phyloP scores from a whole-genome alignment of 2,888 invertebrate species.

The Seladonia tumulorum region DNA sequence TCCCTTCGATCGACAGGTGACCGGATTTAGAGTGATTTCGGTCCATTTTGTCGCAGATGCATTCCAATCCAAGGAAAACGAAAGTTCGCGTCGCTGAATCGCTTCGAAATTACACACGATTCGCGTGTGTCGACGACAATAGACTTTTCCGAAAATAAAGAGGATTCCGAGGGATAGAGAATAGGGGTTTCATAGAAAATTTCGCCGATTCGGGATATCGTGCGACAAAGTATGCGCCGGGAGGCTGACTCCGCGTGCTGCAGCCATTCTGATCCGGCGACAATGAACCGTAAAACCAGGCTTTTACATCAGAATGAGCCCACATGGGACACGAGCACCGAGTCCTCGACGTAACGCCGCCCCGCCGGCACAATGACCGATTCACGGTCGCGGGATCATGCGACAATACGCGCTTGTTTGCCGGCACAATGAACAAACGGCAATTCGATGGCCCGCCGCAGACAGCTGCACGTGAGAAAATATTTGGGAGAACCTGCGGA shows the following conservation, averaged over 20 bases:
- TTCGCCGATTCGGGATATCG: not conserved
- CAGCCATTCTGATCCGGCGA: constrained; percentile 42
- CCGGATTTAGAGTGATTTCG: too few relatives aligned
- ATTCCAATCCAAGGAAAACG: not conserved
- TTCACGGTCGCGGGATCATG: constrained; percentile 64
- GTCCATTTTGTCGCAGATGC: too few relatives aligned
- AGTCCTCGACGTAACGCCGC: constrained; percentile 56
- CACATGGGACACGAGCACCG: constrained; percentile 73
- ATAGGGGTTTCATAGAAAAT: not conserved
- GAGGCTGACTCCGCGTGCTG: constrained; percentile 12
- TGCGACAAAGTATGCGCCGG: not conserved
- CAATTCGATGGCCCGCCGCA: constrained; percentile 56
- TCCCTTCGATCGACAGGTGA: too few relatives aligned
- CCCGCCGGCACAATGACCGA: constrained; percentile 70
- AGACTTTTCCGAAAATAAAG: not conserved
- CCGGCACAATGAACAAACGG: constrained; percentile 68
- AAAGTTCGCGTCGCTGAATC: not conserved
- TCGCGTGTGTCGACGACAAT: not conserved
- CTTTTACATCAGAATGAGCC: constrained; percentile 75
- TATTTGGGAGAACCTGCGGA: constrained; percentile 46
- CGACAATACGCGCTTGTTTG: constrained; percentile 71
- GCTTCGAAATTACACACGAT: not conserved
- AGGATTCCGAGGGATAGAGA: not conserved
- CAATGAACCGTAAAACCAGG: constrained; percentile 63
- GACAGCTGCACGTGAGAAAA: constrained; percentile 69